phyloP scores from a whole-genome alignment of 1,140 invertebrate species.

The Lasioglossum albipes region DNA sequence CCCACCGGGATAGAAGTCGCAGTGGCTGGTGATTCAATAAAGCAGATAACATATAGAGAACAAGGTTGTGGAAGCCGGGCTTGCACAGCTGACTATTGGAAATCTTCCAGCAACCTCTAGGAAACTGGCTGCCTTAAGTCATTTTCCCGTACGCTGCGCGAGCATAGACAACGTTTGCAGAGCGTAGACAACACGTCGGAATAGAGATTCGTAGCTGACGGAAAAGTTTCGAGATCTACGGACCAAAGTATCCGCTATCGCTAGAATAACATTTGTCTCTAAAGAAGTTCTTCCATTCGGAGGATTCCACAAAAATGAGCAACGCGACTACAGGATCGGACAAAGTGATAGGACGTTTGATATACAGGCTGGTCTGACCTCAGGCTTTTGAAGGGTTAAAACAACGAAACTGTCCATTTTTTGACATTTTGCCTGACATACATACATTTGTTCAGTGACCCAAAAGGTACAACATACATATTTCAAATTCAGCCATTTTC shows the following conservation, averaged over 20 bases:
- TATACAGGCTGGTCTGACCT: too few species aligned
- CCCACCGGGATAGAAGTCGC: conserved; percentile 55
- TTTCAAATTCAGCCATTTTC: too few species aligned
- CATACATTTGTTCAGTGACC: too few species aligned
- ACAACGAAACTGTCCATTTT: too few species aligned
- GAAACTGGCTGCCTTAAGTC: conserved; percentile 43
- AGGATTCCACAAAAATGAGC: too few species aligned
- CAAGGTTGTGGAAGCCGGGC: conserved; percentile 54
- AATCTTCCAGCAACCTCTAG: conserved; percentile 57
- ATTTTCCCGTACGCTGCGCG: conserved; percentile 26
- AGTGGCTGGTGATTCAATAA: conserved; percentile 71
- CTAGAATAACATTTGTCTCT: background rate
- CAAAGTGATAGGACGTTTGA: too few species aligned
- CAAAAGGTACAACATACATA: too few species aligned
- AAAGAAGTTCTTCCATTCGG: too few species aligned
- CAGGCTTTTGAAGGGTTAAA: too few species aligned
- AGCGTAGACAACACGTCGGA: background rate
- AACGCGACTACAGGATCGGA: too few species aligned
- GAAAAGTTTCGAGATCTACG: background rate
- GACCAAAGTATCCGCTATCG: background rate
- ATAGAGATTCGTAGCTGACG: conserved; percentile 6
- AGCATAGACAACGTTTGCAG: background rate
- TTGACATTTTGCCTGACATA: too few species aligned
- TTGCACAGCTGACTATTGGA: conserved; percentile 66
- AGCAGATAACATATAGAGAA: conserved; percentile 66